Percentiles rank a stretch among this genome's conserved stretches.
These are phyloP conservation scores for Polylopha cassiicola DNA, from an alignment of 2,888 invertebrate species.

Conservation along the genomic window DNA sequence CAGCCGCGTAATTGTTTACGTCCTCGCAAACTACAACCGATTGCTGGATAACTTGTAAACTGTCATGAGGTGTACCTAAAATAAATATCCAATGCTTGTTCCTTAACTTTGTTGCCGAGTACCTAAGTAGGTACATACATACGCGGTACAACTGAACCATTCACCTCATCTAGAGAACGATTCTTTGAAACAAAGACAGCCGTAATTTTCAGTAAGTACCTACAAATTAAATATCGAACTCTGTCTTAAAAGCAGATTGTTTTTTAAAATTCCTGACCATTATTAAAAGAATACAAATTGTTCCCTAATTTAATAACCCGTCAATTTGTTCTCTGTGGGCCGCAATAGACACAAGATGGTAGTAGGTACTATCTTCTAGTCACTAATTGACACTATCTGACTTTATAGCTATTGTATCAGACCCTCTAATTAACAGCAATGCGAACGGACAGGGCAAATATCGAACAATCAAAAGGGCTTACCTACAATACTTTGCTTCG, in stretches of 20 bases:
- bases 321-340: conserved; percentile 45
- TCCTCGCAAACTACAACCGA: conserved; percentile 15
- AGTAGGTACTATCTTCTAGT: conserved; percentile 32
- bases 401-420: conserved; percentile 53
- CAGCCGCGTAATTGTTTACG: conserved; percentile 25
- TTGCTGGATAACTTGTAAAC: conserved; percentile 12
- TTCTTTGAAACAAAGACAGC: no score
- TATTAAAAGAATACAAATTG: conserved; percentile 29
- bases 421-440: conserved; percentile 60
- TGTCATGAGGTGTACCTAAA: conserved; percentile 9
- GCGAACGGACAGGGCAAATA: conserved; percentile 39
- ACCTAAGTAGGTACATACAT: no score
- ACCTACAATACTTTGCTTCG: conserved; percentile 28
- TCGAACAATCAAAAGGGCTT: conserved; percentile 49
- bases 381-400: conserved; percentile 65
- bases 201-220: no score
- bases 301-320: conserved; percentile 44
- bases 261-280: neutral
- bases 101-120: no score
- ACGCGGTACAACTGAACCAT: no score
- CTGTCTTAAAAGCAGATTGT: no score
- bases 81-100: conserved; percentile 10
- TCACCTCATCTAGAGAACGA: conserved; percentile 2
- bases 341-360: conserved; percentile 48
- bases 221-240: no score